These are phyloP conservation scores for Argopecten irradians DNA, from an alignment of 1,140 invertebrate species.

Conservation along the genomic window DNA sequence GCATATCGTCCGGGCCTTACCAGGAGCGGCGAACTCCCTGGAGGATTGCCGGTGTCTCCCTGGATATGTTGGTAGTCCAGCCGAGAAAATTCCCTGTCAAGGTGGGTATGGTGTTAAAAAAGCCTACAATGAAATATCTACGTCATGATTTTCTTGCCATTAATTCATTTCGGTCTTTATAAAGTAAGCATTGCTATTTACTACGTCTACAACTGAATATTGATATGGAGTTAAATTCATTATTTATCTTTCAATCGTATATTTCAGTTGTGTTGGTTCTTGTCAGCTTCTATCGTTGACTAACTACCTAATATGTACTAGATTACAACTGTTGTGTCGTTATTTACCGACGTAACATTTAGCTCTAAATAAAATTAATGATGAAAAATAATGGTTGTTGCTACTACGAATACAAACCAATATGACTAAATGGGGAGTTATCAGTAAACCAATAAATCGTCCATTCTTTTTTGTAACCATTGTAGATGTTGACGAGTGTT, in stretches of 20 bases:
- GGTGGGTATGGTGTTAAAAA: not conserved
- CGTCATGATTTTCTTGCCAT: not conserved
- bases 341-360: too few relatives aligned
- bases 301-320: too few relatives aligned
- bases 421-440: not conserved
- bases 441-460: not conserved
- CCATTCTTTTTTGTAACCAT: not conserved
- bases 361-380: too few relatives aligned
- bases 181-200: too few relatives aligned
- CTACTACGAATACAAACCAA: too few relatives aligned
- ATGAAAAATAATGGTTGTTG: too few relatives aligned
- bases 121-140: not conserved
- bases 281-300: too few relatives aligned
- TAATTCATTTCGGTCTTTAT: not conserved
- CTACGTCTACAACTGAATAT: too few relatives aligned
- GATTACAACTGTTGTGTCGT: too few relatives aligned
- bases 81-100: slow-evolving; percentile 16
- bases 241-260: too few relatives aligned
- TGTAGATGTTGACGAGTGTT: slow-evolving; percentile 46
- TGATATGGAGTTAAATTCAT: too few relatives aligned
- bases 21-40: not conserved
- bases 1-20: not conserved
- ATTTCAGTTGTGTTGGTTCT: too few relatives aligned
- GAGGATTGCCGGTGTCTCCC: slow-evolving; percentile 36
- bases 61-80: not conserved